These are phyloP conservation scores for Oreohelix idahoensis DNA, from an alignment of 1,140 invertebrate genomes.

Conservation along the genomic window DNA sequence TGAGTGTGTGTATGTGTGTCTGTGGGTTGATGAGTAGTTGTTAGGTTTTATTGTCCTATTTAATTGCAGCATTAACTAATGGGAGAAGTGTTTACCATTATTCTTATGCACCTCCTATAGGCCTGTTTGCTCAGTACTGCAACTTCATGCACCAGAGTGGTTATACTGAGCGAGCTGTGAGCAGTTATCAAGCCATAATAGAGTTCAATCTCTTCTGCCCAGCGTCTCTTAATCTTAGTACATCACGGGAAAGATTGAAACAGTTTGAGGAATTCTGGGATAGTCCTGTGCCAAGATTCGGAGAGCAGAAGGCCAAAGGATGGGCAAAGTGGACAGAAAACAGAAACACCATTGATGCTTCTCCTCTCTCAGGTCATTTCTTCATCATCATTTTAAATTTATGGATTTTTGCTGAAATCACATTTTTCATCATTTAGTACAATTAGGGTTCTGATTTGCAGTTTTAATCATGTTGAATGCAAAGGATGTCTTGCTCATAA, in stretches of 20 bases:
- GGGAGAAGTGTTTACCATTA: background rate
- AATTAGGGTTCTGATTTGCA: no score
- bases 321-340: conserved; percentile 68
- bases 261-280: conserved; percentile 76
- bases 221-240: conserved; percentile 41
- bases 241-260: conserved; percentile 57
- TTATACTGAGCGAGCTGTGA: conserved; percentile 74
- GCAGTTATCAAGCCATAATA: conserved; percentile 73
- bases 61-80: no score
- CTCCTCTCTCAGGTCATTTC: conserved; percentile 3
- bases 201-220: conserved; percentile 75
- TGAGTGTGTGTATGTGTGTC: no score
- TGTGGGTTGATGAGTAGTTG: no score
- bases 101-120: conserved; percentile 60
- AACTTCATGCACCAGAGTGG: conserved; percentile 71
- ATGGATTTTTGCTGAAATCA: no score
- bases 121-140: conserved; percentile 71
- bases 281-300: conserved; percentile 73
- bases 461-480: no score
- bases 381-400: no score
- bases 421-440: no score
- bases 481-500: no score
- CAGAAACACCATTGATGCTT: background rate
- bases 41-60: no score
- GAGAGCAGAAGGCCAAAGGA: conserved; percentile 71